A percentile compares a stretch with the other conserved stretches of the same genome.
Conservation (phyloP, 2,113 vertebrate genomes). For the Marmota monax region DNA sequence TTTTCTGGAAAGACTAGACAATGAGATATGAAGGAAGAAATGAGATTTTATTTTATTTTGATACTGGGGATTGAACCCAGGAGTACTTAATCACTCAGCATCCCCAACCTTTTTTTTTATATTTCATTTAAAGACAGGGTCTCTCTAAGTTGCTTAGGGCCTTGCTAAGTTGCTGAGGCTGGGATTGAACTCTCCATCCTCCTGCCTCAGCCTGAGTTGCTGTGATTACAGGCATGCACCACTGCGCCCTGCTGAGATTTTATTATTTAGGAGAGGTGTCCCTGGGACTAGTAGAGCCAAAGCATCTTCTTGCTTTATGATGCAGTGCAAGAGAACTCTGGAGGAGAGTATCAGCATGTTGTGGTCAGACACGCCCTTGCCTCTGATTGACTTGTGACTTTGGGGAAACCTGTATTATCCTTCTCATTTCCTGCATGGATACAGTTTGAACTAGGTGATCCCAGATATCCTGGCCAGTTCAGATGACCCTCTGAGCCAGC, state of each 20-base stretch:
- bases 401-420: neutral
- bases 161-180: neutral
- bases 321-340: neutral
- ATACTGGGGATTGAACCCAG: neutral
- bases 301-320: neutral
- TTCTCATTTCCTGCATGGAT: neutral
- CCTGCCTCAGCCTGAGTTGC: neutral
- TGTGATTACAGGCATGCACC: neutral
- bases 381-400: neutral
- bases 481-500: neutral
- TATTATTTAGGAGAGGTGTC: constrained; percentile 18
- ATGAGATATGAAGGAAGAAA: constrained; percentile 6
- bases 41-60: neutral
- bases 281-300: neutral
- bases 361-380: neutral
- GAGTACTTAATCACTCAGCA: neutral
- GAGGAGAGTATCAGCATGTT: neutral
- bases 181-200: neutral
- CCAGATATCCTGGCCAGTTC: neutral
- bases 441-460: neutral
- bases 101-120: no score
- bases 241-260: neutral
- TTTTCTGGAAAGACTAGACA: neutral
- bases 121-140: neutral
- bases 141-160: neutral